Base-by-base conservation (phyloP, 2,888 invertebrate genomes). In the Dasypolia templi region DNA sequence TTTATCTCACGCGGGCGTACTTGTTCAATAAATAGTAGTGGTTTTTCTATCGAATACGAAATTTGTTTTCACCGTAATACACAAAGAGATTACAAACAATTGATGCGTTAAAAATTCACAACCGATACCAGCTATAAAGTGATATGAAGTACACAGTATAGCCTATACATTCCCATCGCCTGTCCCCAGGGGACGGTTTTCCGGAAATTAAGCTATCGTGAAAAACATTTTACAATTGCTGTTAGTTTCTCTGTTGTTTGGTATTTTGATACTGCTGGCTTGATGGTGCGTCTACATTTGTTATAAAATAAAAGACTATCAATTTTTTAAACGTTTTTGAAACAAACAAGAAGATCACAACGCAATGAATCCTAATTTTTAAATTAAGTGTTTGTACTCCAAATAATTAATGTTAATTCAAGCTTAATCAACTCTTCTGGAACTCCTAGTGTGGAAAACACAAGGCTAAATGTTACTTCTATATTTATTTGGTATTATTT, bases 161-260 rank as follows among this genome's bases (percentile, higher is more conserved):
- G 55, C 66, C 62, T 51, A 67, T 74, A 75, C 58, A 83, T 86
- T 79, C 72, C 67, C 75, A 84, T 79, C 68, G 79, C 72, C 61
- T 62, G 72, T 84, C 88, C 83, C 83, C 87, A 58, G 46, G 84
- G 74, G 88, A 86, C 86, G 64, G 81, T 82, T 87, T 86, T 83
- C 82, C 83, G 86, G 84, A 87, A 88, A 89, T 89, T 87, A 89
- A 87, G 83, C 85, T 82, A 85, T 86, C 83, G 80, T 82, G 84
- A 81, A 87, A 87, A 90, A 88, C 86, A 89, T 91, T 89, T 87
- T 79, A 88, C 84, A 87, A 86, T 89, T 84, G 87, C 83, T 82
- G 81, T 81, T 87, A 83, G 83, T 86, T 77, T 77, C 83, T 80
- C 75, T 84, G 83, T 89, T 88, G 88, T 87, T 86, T 84, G 79